Conservation (phyloP, 2,888 invertebrate species). For the Microctonus brassicae region DNA sequence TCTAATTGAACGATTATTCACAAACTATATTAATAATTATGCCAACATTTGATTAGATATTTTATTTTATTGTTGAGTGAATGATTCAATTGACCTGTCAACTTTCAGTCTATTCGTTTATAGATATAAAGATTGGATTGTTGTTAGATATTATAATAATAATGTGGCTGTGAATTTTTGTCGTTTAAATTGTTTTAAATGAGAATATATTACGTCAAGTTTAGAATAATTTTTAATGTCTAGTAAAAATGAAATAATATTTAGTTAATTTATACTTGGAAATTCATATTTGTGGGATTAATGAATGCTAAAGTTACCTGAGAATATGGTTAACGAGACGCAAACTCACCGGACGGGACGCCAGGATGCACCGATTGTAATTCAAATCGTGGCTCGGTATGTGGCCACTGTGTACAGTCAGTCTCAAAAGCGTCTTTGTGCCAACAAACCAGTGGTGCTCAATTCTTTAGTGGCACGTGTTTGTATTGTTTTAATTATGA, state of each 20-base stretch:
- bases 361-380: conserved; percentile 64
- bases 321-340: conserved; percentile 55
- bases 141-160: background rate
- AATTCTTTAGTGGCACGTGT: conserved; percentile 1
- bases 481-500: too few species aligned
- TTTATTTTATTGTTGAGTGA: conserved; percentile 25
- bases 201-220: conserved; percentile 21
- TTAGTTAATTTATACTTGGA: too few species aligned
- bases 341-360: conserved; percentile 55
- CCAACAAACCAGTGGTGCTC: conserved; percentile 41
- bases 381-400: conserved; percentile 64
- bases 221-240: background rate
- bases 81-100: conserved; percentile 33
- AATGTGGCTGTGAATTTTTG: background rate
- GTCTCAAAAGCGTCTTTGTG: conserved; percentile 42
- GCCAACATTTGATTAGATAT: conserved; percentile 20
- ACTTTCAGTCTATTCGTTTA: conserved; percentile 15
- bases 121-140: background rate
- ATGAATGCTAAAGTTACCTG: conserved; percentile 43
- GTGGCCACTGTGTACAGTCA: conserved; percentile 54
- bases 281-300: too few species aligned
- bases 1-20: background rate
- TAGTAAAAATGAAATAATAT: conserved; percentile 10
- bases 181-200: conserved; percentile 8
- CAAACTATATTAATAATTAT: background rate